Evolutionary conservation across 2,113 vertebrate genomes (phyloP).

Genomic region (Cyprinus carpio): DNA sequence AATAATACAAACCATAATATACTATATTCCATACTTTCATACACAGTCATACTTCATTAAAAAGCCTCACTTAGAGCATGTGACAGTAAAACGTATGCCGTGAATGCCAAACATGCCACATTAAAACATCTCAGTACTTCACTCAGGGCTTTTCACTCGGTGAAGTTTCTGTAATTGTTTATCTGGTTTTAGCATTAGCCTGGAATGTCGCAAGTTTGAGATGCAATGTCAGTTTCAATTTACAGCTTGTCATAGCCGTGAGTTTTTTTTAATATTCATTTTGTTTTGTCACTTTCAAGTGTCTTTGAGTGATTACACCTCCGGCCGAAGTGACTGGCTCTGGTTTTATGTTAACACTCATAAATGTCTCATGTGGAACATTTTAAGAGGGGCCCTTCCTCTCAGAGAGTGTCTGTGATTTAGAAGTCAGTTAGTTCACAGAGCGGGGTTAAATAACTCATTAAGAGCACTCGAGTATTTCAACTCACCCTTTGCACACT

Average conservation of each 20-base stretch:
- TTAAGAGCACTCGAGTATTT: neutral
- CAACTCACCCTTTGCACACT: neutral
- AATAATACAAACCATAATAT: neutral
- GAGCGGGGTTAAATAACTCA: slow-evolving; percentile 13
- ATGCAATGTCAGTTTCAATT: neutral
- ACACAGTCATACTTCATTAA: neutral
- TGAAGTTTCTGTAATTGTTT: neutral
- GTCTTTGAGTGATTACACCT: slow-evolving; percentile 35
- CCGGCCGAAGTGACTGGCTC: slow-evolving; percentile 1
- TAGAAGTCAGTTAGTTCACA: neutral
- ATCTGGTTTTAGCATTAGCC: neutral
- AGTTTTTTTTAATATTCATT: neutral
- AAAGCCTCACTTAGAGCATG: neutral
- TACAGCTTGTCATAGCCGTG: neutral
- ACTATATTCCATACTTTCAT: neutral
- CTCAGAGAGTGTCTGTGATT: slow-evolving; percentile 7
- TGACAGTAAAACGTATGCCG: neutral
- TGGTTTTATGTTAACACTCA: slow-evolving; percentile 19
- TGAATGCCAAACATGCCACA: neutral
- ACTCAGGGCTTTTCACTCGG: neutral
- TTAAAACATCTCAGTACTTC: neutral
- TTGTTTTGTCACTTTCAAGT: slow-evolving; percentile 39
- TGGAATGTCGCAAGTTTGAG: neutral
- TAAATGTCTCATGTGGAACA: slow-evolving; percentile 38
- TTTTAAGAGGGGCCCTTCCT: slow-evolving; percentile 16